Evolutionary conservation across 2,888 invertebrate genomes (phyloP).

Genomic region (Pinctada fucata): DNA sequence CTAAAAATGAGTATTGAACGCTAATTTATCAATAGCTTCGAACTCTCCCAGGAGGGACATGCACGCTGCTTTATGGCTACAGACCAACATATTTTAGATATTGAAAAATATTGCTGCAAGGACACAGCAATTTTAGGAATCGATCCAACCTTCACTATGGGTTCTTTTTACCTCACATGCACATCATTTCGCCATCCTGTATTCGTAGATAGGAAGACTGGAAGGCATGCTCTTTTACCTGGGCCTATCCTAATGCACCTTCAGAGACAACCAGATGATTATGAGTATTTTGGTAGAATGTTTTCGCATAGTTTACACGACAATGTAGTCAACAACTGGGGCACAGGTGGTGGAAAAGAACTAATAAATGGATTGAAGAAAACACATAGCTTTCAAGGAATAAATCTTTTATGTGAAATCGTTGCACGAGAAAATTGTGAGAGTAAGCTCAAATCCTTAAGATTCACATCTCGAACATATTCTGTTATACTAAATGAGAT

Average conservation of each 20-base stretch:
- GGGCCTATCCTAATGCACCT: conserved; percentile 1
- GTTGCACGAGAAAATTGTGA: conserved; percentile 4
- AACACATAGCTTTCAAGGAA: conserved; percentile 4
- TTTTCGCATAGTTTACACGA: background rate
- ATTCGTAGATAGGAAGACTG: background rate
- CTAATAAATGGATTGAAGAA: conserved; percentile 7
- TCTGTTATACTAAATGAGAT: too few species aligned
- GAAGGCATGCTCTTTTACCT: conserved; percentile 4
- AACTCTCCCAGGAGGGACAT: conserved; percentile 2
- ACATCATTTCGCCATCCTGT: background rate
- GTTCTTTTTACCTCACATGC: conserved; percentile 4
- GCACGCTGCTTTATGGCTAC: conserved; percentile 5
- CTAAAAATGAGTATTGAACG: conserved; percentile 3
- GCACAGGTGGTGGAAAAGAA: conserved; percentile 4
- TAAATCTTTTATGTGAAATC: conserved; percentile 4
- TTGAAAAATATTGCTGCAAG: conserved; percentile 5
- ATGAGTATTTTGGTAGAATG: background rate
- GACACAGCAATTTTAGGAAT: conserved; percentile 6
- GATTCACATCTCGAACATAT: too few species aligned
- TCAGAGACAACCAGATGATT: conserved; percentile 2
- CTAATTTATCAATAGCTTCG: background rate
- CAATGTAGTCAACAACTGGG: background rate
- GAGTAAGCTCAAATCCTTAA: conserved; percentile 4
- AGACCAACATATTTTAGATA: background rate
- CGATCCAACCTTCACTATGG: conserved; percentile 2